Percentiles rank a stretch among this genome's conserved stretches.
Conservation (phyloP, 2,113 vertebrate species). For the Sander vitreus region DNA sequence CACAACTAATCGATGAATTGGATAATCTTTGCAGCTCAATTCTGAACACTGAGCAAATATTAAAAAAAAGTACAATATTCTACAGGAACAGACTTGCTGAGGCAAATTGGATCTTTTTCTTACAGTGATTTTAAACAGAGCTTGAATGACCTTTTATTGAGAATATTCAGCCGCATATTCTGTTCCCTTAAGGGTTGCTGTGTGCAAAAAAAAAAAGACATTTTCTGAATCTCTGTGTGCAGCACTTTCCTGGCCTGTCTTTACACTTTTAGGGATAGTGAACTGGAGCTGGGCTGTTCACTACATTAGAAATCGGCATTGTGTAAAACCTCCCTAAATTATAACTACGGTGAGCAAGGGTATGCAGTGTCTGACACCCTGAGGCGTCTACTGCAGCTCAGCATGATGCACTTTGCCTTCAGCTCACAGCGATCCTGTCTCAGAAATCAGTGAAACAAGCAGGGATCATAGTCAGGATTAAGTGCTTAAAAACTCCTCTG, state of each 20-base stretch:
- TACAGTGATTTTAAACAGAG: constrained; percentile 21
- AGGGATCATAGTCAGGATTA: constrained; percentile 56
- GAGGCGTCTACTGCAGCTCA: constrained; percentile 25
- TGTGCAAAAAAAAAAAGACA: constrained; percentile 5
- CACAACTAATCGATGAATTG: too few species aligned
- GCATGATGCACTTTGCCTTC: constrained; percentile 31
- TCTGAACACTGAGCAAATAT: constrained; percentile 5
- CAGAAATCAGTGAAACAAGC: constrained; percentile 41
- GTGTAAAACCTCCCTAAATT: constrained; percentile 1
- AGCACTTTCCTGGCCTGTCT: not conserved
- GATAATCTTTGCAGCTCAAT: too few species aligned
- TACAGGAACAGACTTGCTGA: not conserved
- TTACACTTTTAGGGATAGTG: not conserved
- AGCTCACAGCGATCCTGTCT: constrained; percentile 25
- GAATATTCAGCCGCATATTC: constrained; percentile 27
- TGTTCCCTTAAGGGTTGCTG: not conserved
- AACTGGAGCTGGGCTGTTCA: not conserved
- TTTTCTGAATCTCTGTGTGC: constrained; percentile 2
- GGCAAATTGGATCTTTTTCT: constrained; percentile 16
- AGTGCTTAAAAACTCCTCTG: constrained; percentile 37
- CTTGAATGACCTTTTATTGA: constrained; percentile 26
- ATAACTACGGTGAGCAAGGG: not conserved
- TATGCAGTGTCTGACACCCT: not conserved
- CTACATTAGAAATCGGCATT: constrained; percentile 6
- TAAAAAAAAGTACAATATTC: not conserved